Conservation (phyloP, 1,140 invertebrate species). For the Zophobas morio region DNA sequence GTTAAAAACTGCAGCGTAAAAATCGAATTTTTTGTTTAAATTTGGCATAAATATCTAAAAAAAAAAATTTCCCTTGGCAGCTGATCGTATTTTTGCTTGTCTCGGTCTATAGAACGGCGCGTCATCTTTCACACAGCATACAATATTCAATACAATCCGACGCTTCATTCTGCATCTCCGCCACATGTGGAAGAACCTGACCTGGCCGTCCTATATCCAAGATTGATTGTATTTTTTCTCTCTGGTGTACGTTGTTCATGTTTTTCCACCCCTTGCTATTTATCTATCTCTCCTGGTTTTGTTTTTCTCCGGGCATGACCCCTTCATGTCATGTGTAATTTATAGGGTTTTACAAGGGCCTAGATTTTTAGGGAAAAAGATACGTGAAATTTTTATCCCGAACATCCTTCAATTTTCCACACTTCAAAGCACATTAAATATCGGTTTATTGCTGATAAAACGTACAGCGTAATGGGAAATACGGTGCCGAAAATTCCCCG, state of each 20-base stretch:
- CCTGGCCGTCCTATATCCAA: constrained; percentile 7
- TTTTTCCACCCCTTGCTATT: constrained; percentile 29
- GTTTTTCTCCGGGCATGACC: constrained; percentile 37
- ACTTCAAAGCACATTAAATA: constrained; percentile 32
- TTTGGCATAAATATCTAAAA: background rate
- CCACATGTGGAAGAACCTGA: constrained; percentile 21
- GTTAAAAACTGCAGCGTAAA: background rate
- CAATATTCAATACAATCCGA: constrained; percentile 47
- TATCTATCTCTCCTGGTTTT: constrained; percentile 38
- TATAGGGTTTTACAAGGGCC: constrained; percentile 36
- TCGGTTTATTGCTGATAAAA: constrained; percentile 30
- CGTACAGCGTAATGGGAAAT: background rate
- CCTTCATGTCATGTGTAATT: constrained; percentile 37
- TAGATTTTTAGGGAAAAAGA: constrained; percentile 8
- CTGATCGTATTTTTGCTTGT: background rate
- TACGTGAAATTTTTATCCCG: constrained; percentile 14
- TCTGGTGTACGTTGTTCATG: constrained; percentile 28
- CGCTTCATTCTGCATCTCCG: constrained; percentile 29
- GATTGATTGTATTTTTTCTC: constrained; percentile 46
- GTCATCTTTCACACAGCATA: constrained; percentile 40
- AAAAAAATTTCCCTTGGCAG: background rate
- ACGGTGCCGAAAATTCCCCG: background rate
- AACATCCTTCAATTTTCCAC: constrained; percentile 32
- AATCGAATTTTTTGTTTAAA: too few species aligned
- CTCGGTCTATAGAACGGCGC: too few species aligned